phyloP scores from a whole-genome alignment of 2,888 invertebrate genomes.

The Clanis bilineata region DNA sequence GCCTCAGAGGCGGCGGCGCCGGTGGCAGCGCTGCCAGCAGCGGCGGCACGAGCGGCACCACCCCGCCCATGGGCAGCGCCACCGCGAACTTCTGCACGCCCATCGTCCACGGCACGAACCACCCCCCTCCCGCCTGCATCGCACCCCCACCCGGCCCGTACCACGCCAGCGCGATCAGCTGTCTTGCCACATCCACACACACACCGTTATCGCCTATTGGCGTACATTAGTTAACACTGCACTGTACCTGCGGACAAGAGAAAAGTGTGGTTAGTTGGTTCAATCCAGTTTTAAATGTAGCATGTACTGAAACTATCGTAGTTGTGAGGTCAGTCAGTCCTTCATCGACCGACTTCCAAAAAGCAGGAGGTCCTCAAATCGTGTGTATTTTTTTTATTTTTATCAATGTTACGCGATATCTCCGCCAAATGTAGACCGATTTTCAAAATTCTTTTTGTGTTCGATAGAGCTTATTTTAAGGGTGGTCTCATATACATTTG shows the following conservation, averaged over 20 bases:
- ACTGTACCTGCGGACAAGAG: constrained; percentile 68
- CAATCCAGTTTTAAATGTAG: no score
- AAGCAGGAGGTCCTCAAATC: no score
- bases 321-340: no score
- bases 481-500: no score
- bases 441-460: no score
- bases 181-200: constrained; percentile 60
- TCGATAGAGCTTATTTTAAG: no score
- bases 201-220: constrained; percentile 43
- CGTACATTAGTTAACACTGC: constrained; percentile 46
- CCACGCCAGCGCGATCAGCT: constrained; percentile 78
- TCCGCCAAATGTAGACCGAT: no score
- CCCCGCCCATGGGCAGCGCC: constrained; percentile 75
- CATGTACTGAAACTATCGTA: no score
- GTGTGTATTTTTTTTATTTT: no score
- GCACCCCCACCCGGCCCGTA: constrained; percentile 72
- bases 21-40: constrained; percentile 70
- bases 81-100: constrained; percentile 78
- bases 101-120: constrained; percentile 77
- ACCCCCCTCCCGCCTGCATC: constrained; percentile 76
- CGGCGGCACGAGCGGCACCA: constrained; percentile 70
- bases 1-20: constrained; percentile 63
- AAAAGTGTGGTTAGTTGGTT: constrained; percentile 24
- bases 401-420: no score
- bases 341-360: no score